A percentile compares a stretch with the other conserved stretches of the same genome.
Conservation (phyloP, 2,888 invertebrate genomes). For the Ganaspis brasiliensis region DNA sequence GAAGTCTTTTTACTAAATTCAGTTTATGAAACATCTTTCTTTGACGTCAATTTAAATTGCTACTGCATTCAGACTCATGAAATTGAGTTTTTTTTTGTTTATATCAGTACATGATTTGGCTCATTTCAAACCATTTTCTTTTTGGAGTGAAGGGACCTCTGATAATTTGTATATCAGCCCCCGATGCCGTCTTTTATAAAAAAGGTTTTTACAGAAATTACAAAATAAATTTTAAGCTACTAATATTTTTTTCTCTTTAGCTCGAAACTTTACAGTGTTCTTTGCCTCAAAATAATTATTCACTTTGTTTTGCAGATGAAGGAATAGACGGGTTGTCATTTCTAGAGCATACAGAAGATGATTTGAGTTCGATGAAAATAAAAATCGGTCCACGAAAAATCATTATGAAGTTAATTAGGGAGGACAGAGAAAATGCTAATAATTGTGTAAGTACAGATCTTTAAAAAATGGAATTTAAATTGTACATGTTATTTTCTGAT, state of each 20-base stretch:
- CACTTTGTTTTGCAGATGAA: constrained; percentile 30
- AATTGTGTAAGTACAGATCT: not conserved
- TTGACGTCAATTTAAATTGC: constrained; percentile 53
- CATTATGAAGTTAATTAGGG: not conserved
- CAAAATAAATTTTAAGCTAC: not conserved
- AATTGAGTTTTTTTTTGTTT: constrained; percentile 36
- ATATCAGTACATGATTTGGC: constrained; percentile 41
- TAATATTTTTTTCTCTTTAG: not conserved
- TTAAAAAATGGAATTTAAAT: not conserved
- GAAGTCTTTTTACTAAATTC: constrained; percentile 47
- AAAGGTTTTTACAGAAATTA: not conserved
- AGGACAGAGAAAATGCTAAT: not conserved
- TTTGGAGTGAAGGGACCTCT: constrained; percentile 47
- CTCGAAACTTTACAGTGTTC: not conserved
- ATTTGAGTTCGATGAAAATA: constrained; percentile 30
- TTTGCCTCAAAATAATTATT: not conserved
- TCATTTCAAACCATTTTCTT: constrained; percentile 53
- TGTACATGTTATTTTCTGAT: not conserved
- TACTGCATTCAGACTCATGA: constrained; percentile 48
- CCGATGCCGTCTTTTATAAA: constrained; percentile 45
- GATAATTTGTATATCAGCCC: constrained; percentile 50
- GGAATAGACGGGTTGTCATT: constrained; percentile 28
- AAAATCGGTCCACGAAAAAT: constrained; percentile 13
- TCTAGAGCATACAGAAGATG: constrained; percentile 33
- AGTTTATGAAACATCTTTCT: constrained; percentile 47